Percentiles rank a stretch among this genome's conserved stretches.
Evolutionary conservation across 2,113 vertebrate genomes (phyloP).

Genomic region (Sclerurus mexicanus): DNA sequence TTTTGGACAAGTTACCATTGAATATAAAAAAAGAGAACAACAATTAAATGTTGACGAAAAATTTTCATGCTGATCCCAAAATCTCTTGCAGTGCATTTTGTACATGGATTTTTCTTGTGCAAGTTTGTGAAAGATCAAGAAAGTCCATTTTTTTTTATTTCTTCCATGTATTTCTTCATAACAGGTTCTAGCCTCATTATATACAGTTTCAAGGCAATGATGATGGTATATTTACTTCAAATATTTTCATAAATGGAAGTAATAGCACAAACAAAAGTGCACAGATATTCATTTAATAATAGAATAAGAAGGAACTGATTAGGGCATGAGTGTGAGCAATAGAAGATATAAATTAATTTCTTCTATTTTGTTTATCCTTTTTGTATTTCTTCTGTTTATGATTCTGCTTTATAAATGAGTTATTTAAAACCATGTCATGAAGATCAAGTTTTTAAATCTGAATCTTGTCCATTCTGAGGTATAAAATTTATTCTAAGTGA

Average conservation of each 20-base stretch:
- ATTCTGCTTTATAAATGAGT: not conserved
- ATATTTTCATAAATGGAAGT: not conserved
- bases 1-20: not conserved
- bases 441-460: not conserved
- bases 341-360: not conserved
- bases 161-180: not conserved
- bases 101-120: not conserved
- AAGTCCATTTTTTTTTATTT: not conserved
- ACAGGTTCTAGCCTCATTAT: not conserved
- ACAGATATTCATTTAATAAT: not conserved
- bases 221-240: not conserved
- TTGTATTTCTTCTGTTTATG: not conserved
- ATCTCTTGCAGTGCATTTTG: not conserved
- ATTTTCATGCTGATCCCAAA: not conserved
- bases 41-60: not conserved
- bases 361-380: not conserved
- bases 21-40: not conserved
- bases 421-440: not conserved
- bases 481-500: not conserved
- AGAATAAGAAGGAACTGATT: not conserved
- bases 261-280: not conserved
- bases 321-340: not conserved
- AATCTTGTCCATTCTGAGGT: not conserved
- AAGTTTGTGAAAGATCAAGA: not conserved
- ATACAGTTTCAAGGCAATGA: not conserved